Evolutionary conservation across 2,888 invertebrate species (phyloP).

Genomic region (Thera obeliscata): DNA sequence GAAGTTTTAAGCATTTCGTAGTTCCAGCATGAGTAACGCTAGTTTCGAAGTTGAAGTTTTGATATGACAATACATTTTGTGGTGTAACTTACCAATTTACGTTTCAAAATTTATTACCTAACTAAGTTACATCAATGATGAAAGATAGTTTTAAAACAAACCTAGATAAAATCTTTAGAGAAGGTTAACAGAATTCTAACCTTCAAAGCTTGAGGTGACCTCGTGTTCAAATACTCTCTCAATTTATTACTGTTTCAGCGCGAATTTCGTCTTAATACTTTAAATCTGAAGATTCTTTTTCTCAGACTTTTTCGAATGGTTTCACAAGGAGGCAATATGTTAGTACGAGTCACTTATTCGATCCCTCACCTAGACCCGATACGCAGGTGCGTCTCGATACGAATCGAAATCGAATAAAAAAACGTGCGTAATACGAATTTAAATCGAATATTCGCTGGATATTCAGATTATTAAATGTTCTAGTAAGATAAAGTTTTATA

Average conservation of each 20-base stretch:
- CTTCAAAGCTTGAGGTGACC: neutral
- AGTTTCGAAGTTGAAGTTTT: neutral
- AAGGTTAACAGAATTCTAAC: neutral
- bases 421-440: slow-evolving; percentile 38
- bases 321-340: slow-evolving; percentile 34
- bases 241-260: neutral
- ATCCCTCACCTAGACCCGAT: slow-evolving; percentile 33
- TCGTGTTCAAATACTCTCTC: neutral
- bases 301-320: slow-evolving; percentile 26
- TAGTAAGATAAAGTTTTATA: neutral
- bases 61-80: neutral
- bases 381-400: slow-evolving; percentile 40
- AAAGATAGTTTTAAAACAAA: neutral
- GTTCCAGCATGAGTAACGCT: slow-evolving; percentile 5
- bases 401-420: slow-evolving; percentile 42
- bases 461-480: slow-evolving; percentile 14
- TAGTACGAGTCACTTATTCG: slow-evolving; percentile 30
- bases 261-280: slow-evolving; percentile 8
- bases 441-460: slow-evolving; percentile 29
- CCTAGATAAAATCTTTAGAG: neutral
- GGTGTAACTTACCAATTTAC: neutral
- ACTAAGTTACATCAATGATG: too few relatives aligned
- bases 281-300: slow-evolving; percentile 5
- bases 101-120: neutral
- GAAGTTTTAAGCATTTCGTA: slow-evolving; percentile 25